These are phyloP conservation scores for Thecocarcelia acutangulata DNA, from an alignment of 2,888 invertebrate genomes.

Conservation along the genomic window DNA sequence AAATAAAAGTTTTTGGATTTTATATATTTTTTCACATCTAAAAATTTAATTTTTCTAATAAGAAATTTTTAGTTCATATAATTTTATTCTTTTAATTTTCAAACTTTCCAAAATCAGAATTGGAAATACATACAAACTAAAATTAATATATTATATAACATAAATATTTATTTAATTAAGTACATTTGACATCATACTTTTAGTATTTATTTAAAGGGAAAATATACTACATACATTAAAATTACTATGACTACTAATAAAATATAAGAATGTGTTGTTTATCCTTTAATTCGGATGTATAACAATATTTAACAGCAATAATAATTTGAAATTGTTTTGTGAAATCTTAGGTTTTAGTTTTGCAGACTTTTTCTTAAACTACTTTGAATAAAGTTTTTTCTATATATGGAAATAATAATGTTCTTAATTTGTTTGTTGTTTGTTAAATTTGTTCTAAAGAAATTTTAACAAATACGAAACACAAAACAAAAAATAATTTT, in stretches of 20 bases:
- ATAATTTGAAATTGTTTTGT: conserved; percentile 4
- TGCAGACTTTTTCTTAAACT: conserved; percentile 53
- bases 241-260: conserved; percentile 20
- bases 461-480: too few species aligned
- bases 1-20: conserved; percentile 37
- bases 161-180: conserved; percentile 22
- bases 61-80: conserved; percentile 36
- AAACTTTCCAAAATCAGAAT: neutral
- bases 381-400: conserved; percentile 34
- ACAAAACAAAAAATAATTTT: too few species aligned
- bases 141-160: neutral
- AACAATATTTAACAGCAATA: conserved; percentile 29
- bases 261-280: conserved; percentile 48
- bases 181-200: conserved; percentile 23
- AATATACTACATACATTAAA: conserved; percentile 46
- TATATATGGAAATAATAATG: conserved; percentile 6
- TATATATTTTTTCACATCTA: conserved; percentile 32
- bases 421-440: neutral
- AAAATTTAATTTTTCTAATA: conserved; percentile 57
- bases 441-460: too few species aligned
- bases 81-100: neutral
- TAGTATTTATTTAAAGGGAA: neutral
- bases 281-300: conserved; percentile 7
- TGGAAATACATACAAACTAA: neutral
- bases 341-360: conserved; percentile 60